Base-by-base conservation (phyloP, 2,113 vertebrate genomes). In the Tympanuchus pallidicinctus region DNA sequence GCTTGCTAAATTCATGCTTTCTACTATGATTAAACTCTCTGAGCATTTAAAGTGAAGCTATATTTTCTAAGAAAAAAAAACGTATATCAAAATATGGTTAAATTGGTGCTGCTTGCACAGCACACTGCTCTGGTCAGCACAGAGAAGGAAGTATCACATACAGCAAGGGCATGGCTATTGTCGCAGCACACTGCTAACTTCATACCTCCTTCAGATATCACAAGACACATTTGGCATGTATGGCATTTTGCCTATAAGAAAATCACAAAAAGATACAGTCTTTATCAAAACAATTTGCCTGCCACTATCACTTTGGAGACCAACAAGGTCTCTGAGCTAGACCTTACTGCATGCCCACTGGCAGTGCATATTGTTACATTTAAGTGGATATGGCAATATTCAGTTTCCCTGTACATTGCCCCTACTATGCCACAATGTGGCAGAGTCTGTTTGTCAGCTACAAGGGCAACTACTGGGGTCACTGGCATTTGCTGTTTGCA, bases 71-170 rank as follows among this genome's bases (percentile, higher is more conserved):
- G 17, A 40, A 6, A 5, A 57, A 32, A 64, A 32, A 71, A 43
- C 0, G 0, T 28, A 56, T 30, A 56, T 32, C 0, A 1, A 19
- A 16, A 40, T 11, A 19, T 11, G 3, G 2, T 45, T 50, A 10
- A 5, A 50, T 5, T 19, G 16, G 1, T 19, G 17, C 36, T 56
- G 13, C 7, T n/a, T 27, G 9, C 11, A 20, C 43, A 20, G 22
- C 6, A 43, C 30, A 1, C 19, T 20, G 5, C 8, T 88, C 7
- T 20, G 13, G 9, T 34, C 63, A 77, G 6, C 7, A 2, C 12
- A 6, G 25, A 70, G 70, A 43, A 22, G 36, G 17, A 56, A 63
- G 17, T 0, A 59, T 63, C 7, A 18, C 27, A 16, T 13, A 13
- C 20, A 20, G n/a, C 56, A 59, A 75, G 38, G 52, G 10, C 22